Evolutionary conservation across 1,140 invertebrate genomes (phyloP), one percentile per base, ranked within the genome.

Genomic region (Anastatus disparis): DNA sequence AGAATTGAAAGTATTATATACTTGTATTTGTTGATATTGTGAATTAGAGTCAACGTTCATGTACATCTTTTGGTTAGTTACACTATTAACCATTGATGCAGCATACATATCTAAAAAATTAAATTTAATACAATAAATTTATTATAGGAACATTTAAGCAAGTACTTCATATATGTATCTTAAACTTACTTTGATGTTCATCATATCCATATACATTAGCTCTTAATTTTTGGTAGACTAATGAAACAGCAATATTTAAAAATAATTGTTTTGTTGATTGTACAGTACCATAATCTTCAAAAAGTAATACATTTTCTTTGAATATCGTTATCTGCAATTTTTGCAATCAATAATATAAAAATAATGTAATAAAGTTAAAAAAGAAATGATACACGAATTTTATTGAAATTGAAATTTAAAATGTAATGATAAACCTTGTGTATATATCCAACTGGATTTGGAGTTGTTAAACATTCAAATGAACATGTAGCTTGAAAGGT

Each of bases 401-500:
- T n/a, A n/a, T n/a, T n/a, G n/a, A n/a, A n/a, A n/a, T n/a, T n/a
- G n/a, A 15, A 53, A n/a, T 27, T 24, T 27, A 15, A n/a, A 46
- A 2, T 31, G 15, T 74, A 73, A 8, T 27, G 65, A 74, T 63
- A 69, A 58, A 82, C 81, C 74, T 76, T 80, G 50, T 79, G 77
- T 52, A 79, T n/a, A 53, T 71, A 79, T 55, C 78, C 79, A 69
- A 44, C n/a, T 17, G 73, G 73, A 26, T 76, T 62, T 53, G 35
- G 70, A 9, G 72, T 65, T 64, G 70, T 70, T n/a, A 73, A 66
- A 38, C 76, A 75, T 27, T 78, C 68, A 64, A 81, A 81, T 6
- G 27, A 40, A 42, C 83, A 84, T 0, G 52, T 31, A 6, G 77
- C 81, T 6, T 75, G 61, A 1, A 83, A 76, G 12, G 68, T 74